Evolutionary conservation across 2,888 invertebrate genomes (phyloP).

Genomic region (Mesorhabditis belari): DNA sequence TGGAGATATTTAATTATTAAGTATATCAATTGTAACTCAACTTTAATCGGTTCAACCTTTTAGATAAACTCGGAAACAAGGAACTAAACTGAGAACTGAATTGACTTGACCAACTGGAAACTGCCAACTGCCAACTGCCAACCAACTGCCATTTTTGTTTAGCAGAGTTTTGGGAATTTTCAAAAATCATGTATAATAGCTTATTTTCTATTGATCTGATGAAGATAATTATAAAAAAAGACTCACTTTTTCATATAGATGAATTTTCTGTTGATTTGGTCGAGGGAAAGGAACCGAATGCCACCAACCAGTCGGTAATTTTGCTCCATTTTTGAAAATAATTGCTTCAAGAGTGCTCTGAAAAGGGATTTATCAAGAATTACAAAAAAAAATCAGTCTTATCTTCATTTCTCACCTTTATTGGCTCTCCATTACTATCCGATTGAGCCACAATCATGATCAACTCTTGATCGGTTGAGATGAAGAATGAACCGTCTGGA

Average conservation of each 20-base stretch:
- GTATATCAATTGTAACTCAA: too few species aligned
- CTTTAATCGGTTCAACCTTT: too few species aligned
- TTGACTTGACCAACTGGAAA: too few species aligned
- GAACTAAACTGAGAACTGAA: too few species aligned
- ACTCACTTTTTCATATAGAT: slow-evolving; percentile 14
- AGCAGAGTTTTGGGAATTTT: too few species aligned
- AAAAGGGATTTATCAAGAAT: slow-evolving; percentile 1
- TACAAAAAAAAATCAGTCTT: neutral
- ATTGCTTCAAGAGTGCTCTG: slow-evolving; percentile 2
- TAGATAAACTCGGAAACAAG: too few species aligned
- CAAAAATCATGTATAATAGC: too few species aligned
- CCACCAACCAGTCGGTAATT: slow-evolving; percentile 34
- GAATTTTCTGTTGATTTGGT: slow-evolving; percentile 14
- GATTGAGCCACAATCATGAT: slow-evolving; percentile 38
- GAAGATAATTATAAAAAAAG: too few species aligned
- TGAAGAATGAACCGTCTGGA: slow-evolving; percentile 40
- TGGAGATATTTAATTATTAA: too few species aligned
- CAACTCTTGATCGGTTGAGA: slow-evolving; percentile 24
- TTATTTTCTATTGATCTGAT: too few species aligned
- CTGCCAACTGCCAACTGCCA: too few species aligned
- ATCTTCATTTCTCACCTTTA: slow-evolving; percentile 7
- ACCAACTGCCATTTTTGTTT: too few species aligned
- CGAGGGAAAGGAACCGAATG: slow-evolving; percentile 45
- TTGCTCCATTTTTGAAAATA: slow-evolving; percentile 23
- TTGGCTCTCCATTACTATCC: slow-evolving; percentile 29